Percentiles rank a stretch among this genome's conserved stretches.
Evolutionary conservation across 2,797 vertebrate species (phyloP).

Genomic region (Aselliscus stoliczkanus): DNA sequence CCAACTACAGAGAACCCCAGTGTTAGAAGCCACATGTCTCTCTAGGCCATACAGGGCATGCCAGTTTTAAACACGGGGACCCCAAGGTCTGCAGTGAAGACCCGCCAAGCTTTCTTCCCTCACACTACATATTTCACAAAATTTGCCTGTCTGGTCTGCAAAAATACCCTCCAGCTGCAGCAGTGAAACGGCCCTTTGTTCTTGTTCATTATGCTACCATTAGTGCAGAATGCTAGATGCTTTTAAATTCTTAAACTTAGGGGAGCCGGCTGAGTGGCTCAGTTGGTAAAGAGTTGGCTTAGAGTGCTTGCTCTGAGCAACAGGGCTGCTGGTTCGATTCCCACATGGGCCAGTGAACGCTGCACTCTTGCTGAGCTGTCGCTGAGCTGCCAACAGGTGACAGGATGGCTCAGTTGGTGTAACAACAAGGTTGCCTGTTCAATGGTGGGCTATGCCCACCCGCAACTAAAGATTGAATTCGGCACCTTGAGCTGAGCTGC

Average conservation of each 20-base stretch:
- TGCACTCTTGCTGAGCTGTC: too few relatives aligned
- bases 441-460: too few relatives aligned
- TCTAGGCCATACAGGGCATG: slow-evolving; percentile 92
- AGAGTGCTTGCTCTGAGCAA: too few relatives aligned
- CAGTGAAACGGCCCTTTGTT: slow-evolving; percentile 96
- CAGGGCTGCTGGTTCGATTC: too few relatives aligned
- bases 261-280: too few relatives aligned
- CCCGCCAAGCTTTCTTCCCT: slow-evolving; percentile 95
- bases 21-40: slow-evolving; percentile 88
- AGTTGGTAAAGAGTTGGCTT: too few relatives aligned
- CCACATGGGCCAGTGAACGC: too few relatives aligned
- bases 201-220: slow-evolving; percentile 99
- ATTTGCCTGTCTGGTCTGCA: slow-evolving; percentile 97
- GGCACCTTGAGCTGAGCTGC: too few relatives aligned
- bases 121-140: slow-evolving; percentile 96
- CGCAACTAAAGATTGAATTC: too few relatives aligned
- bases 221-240: slow-evolving; percentile 99
- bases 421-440: too few relatives aligned
- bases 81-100: slow-evolving; percentile 95
- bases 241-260: slow-evolving; percentile 98
- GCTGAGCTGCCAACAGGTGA: too few relatives aligned
- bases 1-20: slow-evolving; percentile 89
- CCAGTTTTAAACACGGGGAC: slow-evolving; percentile 94
- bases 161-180: slow-evolving; percentile 94
- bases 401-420: too few relatives aligned